Percentiles rank a stretch among this genome's conserved stretches.
Evolutionary conservation across 1,140 invertebrate species (phyloP).

Genomic region (Ips nitidus): DNA sequence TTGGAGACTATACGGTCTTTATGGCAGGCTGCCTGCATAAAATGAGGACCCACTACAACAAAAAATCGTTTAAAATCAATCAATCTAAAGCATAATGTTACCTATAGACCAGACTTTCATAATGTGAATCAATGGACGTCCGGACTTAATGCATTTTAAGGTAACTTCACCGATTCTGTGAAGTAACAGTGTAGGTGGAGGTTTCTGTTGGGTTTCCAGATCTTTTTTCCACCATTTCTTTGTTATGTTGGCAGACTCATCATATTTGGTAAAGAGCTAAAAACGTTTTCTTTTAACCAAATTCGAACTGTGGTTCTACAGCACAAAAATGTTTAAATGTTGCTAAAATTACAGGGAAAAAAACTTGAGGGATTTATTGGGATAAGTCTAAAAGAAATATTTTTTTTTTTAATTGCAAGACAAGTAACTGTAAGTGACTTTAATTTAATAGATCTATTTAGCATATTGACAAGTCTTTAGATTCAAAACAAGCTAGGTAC

Average conservation of each 20-base stretch:
- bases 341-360: too few relatives aligned
- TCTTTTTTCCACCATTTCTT: conserved; percentile 60
- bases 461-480: too few relatives aligned
- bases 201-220: conserved; percentile 52
- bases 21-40: conserved; percentile 92
- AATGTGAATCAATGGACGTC: conserved; percentile 83
- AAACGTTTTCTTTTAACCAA: neutral
- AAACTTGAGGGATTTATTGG: too few relatives aligned
- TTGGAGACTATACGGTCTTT: conserved; percentile 87
- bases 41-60: conserved; percentile 73
- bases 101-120: conserved; percentile 85
- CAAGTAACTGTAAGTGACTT: too few relatives aligned
- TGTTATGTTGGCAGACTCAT: conserved; percentile 47
- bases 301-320: too few relatives aligned
- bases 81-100: conserved; percentile 2
- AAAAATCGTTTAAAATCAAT: neutral
- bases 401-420: too few relatives aligned
- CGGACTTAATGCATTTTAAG: conserved; percentile 81
- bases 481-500: too few relatives aligned
- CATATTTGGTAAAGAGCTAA: conserved; percentile 45
- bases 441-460: too few relatives aligned
- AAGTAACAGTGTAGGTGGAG: conserved; percentile 64
- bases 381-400: too few relatives aligned
- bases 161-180: conserved; percentile 85
- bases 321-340: too few relatives aligned